Base-by-base conservation (phyloP, 2,797 vertebrate species). In the Tolypeutes matacus region DNA sequence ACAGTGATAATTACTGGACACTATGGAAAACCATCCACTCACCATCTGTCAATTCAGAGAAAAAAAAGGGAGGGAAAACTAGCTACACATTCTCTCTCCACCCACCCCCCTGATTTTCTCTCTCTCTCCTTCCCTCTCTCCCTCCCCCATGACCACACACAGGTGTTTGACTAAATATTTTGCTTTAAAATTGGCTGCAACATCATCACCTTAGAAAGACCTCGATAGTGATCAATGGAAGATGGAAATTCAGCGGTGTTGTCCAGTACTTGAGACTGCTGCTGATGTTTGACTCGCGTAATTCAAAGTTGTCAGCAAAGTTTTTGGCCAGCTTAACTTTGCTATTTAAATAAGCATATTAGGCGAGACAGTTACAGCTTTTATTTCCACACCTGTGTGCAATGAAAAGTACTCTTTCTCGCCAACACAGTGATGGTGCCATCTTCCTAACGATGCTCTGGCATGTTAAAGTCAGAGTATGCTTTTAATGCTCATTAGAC, bases 291-390 rank as follows among this genome's bases (percentile, higher is more conserved):
- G 29, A 85, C 42, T 93, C 34, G 15, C 36, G 2, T 73, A 56
- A 34, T 80, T 92, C n/a, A 39, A 94, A 92, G 36, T 84, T 81
- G 75, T 86, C 56, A 46, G 77, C 49, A 64, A 34, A 60, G 18
- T 70, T 91, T 95, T 82, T 69, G 93, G 53, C 39, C 5, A 8
- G 29, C 80, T 95, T 89, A 64, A 58, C 23, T 64, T 69, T 92
- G 36, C 64, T 84, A 10, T 87, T 86, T 84, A 95, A 95, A 95
- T 89, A 83, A 95, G 53, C 31, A 17, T 82, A 86, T 80, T 91
- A 94, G 86, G 31, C 0, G 14, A 94, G 56, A 91, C 75, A 15
- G 17, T 69, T n/a, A 42, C 21, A 70, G 46, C 46, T 91, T 95
- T 95, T 77, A 91, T 89, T 89, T 95, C 51, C 39, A 72, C 75